Conservation (phyloP, 2,888 invertebrate genomes). For the Agriopis leucophaearia region DNA sequence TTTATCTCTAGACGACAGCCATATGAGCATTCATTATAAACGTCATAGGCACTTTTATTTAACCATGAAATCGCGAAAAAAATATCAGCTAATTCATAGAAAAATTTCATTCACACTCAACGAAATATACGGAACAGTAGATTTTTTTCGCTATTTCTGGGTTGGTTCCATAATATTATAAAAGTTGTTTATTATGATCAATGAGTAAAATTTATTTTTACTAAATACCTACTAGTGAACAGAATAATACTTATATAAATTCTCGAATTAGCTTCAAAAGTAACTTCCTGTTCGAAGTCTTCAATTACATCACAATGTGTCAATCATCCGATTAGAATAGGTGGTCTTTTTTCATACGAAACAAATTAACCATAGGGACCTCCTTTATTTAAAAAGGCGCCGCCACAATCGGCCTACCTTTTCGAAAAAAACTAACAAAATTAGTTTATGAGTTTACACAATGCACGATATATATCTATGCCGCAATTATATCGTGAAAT, state of each 20-base stretch:
- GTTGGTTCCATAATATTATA: no score
- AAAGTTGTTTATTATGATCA: no score
- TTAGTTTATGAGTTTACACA: slow-evolving; percentile 83
- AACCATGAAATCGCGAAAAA: no score
- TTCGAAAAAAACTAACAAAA: slow-evolving; percentile 71
- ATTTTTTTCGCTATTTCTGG: no score
- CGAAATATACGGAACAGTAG: no score
- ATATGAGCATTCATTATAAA: no score
- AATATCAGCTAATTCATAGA: no score
- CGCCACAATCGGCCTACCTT: slow-evolving; percentile 58
- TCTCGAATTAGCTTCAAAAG: slow-evolving; percentile 33
- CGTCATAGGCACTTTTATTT: no score
- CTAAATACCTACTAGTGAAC: neutral
- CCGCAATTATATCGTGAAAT: slow-evolving; percentile 77
- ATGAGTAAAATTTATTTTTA: neutral
- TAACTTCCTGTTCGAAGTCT: slow-evolving; percentile 54
- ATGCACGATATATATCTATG: slow-evolving; percentile 69
- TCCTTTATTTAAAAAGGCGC: slow-evolving; percentile 64
- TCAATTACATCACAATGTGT: slow-evolving; percentile 71
- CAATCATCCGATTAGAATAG: slow-evolving; percentile 80
- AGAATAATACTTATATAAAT: neutral
- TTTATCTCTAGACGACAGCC: no score
- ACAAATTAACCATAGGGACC: slow-evolving; percentile 59
- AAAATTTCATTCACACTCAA: no score
- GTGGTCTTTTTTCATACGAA: slow-evolving; percentile 62